Evolutionary conservation across 2,888 invertebrate genomes (phyloP).

Genomic region (Acronicta leporina): DNA sequence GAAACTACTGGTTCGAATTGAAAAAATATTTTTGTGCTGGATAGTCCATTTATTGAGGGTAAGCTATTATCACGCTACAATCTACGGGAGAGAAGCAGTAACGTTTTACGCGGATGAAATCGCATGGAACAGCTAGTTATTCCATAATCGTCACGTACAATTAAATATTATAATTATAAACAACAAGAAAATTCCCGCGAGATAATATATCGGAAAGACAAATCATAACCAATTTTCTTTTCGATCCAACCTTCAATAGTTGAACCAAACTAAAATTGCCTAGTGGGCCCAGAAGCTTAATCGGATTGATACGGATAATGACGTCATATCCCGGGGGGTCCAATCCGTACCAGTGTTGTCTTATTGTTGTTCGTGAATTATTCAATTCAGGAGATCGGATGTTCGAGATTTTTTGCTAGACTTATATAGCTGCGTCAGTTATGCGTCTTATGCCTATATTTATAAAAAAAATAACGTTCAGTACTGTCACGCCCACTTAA

Average conservation of each 20-base stretch:
- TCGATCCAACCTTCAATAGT: conserved; percentile 21
- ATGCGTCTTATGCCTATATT: too few relatives aligned
- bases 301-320: conserved; percentile 49
- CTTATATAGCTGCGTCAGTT: too few relatives aligned
- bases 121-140: too few relatives aligned
- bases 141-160: too few relatives aligned
- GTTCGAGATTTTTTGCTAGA: neutral
- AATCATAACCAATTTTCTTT: conserved; percentile 39
- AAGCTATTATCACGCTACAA: too few relatives aligned
- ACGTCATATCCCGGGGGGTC: conserved; percentile 27
- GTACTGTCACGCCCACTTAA: too few relatives aligned
- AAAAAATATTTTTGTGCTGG: too few relatives aligned
- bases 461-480: too few relatives aligned
- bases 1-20: too few relatives aligned
- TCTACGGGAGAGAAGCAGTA: too few relatives aligned
- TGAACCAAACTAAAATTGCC: conserved; percentile 47
- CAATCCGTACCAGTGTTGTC: conserved; percentile 33
- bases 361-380: conserved; percentile 38
- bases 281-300: conserved; percentile 44
- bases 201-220: conserved; percentile 5
- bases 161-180: neutral
- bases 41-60: too few relatives aligned
- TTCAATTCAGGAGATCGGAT: neutral
- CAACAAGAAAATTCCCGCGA: neutral
- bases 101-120: too few relatives aligned